Conservation (phyloP, 1,140 invertebrate species). For the Drosophila nikananu region DNA sequence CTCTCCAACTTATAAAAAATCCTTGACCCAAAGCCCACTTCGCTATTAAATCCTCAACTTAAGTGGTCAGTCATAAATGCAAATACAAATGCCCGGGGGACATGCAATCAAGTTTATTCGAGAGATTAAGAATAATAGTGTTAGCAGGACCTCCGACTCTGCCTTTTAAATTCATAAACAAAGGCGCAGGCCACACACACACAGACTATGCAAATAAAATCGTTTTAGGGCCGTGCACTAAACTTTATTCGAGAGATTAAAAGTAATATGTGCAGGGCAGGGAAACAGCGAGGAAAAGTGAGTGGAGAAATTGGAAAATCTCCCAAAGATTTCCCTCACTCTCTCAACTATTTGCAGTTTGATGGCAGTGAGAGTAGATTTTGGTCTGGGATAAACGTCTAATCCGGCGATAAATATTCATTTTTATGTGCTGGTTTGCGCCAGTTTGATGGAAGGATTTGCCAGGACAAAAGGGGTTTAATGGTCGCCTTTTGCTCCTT, state of each 20-base stretch:
- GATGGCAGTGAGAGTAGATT: not conserved
- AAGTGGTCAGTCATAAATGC: constrained; percentile 18
- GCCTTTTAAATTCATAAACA: constrained; percentile 12
- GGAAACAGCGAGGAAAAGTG: not conserved
- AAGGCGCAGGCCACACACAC: not conserved
- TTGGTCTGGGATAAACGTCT: constrained; percentile 6
- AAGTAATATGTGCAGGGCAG: not conserved
- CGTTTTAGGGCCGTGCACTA: constrained; percentile 16
- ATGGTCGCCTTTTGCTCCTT: not conserved
- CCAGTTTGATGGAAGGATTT: constrained; percentile 22
- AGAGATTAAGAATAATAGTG: constrained; percentile 19
- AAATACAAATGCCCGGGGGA: constrained; percentile 10
- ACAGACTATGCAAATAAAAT: constrained; percentile 14
- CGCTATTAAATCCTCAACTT: not conserved
- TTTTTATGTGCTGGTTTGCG: constrained; percentile 10
- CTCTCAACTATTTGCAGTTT: not conserved
- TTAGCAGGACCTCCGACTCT: not conserved
- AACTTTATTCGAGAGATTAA: constrained; percentile 15
- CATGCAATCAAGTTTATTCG: constrained; percentile 19
- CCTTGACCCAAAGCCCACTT: too few species aligned
- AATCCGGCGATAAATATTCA: constrained; percentile 38
- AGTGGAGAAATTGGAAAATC: not conserved
- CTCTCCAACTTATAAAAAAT: too few species aligned
- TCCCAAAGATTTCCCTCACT: not conserved
- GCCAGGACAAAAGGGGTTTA: not conserved